Evolutionary conservation across 2,888 invertebrate species (phyloP), one percentile per base, ranked within the genome.

Genomic region (Onchidella celtica): DNA sequence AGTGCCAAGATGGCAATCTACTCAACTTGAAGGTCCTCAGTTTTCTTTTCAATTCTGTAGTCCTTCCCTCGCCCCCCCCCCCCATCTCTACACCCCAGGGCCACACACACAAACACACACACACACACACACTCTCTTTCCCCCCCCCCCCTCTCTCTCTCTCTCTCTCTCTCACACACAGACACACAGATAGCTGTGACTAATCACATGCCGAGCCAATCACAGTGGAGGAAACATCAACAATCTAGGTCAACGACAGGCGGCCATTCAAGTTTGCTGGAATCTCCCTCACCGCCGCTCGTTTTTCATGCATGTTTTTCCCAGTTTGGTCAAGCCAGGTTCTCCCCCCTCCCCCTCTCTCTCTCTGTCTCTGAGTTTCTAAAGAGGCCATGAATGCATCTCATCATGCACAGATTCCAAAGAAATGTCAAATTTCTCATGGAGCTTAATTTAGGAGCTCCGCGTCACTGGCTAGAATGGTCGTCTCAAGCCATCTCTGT

Each of bases 181-280:
- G n/a, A n/a, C 9, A 47, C 47, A 47, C 34, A 29, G 55, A 32
- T 57, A 55, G 29, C 55, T 66, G 55, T 76, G 76, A 66, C 76
- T 76, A 76, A 76, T 76, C 76, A 47, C 55, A 17, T 76, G 76
- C 65, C 66, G 76, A 59, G 55, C 61, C 73, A 73, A 61, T 24
- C 34, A 24, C 59, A 24, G 14, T 27, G 59, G 57, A 61, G 24
- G 38, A 34, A 59, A 73, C 73, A 72, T 14, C 24, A 4, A 61
- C 55, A 73, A 73, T 73, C 36, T 73, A 59, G 73, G 73, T 59
- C 73, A 38, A 4, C 59, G 59, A 24, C 21, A 61, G 9, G 21
- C 14, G 73, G 73, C 59, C 73, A 73, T n/a, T 36, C 24, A 1
- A 14, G 59, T 38, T 14, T 36, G 34, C 34, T 9, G 57, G 40